Conservation (phyloP, 2,888 invertebrate species). For the Lysandra bellargus region DNA sequence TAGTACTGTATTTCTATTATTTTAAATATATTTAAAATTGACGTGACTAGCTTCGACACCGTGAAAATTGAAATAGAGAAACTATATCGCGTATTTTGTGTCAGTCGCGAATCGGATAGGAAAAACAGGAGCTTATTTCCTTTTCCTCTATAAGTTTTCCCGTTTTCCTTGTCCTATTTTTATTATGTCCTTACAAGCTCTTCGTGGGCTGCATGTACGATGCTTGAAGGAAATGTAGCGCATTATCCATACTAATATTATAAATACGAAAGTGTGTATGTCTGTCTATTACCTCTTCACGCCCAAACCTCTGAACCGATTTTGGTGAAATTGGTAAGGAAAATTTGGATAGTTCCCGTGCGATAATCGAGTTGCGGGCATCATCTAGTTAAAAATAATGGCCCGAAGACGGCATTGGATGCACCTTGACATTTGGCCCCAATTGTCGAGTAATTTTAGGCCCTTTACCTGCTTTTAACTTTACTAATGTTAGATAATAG, state of each 20-base stretch:
- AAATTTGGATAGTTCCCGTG: no score
- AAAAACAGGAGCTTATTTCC: not conserved
- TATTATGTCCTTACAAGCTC: not conserved
- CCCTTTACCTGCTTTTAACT: not conserved
- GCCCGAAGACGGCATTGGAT: not conserved
- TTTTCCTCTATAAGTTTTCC: not conserved
- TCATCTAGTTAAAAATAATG: not conserved
- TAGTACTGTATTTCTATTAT: not conserved
- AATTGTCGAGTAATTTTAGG: not conserved
- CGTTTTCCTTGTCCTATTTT: not conserved
- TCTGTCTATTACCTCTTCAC: no score
- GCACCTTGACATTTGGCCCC: conserved; percentile 14
- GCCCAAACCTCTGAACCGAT: no score
- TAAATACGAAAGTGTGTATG: no score
- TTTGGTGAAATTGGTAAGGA: no score
- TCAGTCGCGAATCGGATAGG: not conserved
- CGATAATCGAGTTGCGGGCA: no score
- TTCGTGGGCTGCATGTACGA: not conserved
- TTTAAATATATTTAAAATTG: not conserved
- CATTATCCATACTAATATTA: not conserved
- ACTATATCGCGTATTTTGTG: not conserved
- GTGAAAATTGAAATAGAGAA: not conserved
- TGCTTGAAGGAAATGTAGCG: not conserved
- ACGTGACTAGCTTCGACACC: not conserved
- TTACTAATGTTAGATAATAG: not conserved